Base-by-base conservation (phyloP, 1,140 invertebrate species). In the Sinonovacula constricta region DNA sequence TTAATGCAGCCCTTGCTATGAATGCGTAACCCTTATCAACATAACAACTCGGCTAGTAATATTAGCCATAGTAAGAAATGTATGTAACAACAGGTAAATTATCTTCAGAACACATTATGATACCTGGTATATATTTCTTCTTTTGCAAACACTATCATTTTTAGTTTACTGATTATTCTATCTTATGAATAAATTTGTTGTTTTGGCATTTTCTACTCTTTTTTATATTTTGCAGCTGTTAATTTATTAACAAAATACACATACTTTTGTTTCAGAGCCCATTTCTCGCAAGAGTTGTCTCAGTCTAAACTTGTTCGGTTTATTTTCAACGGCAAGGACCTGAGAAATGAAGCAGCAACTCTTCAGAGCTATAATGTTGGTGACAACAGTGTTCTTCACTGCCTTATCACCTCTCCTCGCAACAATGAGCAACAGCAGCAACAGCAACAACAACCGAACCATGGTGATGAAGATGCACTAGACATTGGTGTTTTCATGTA, bases 341-440 rank as follows among this genome's bases (percentile, higher is more conserved):
- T 98, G 24, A 93, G 94, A 74, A 93, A 94, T 79, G 96, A 97
- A 79, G 92, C 91, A 63, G 92, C 94, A 76, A 96, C 95, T 10
- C 90, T 98, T 51, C 92, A 95, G 76, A 93, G 93, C 28, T 95
- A 94, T 91, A 95, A 96, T 22, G 92, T 98, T 39, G 95, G 94
- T 87, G 94, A 97, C 89, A 95, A 96, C 85, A 96, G 95, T 89
- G 96, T 97, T 3, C 94, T 98, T 26, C 96, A 97, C 89, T 97
- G 96, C 90, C 92, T 97, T 28, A 94, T 97, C 62, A 86, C 86
- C 14, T 83, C 84, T 39, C 65, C 54, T 24, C 81, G 65, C 80
- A 18, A 51, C 86, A 28, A 45, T 22, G 62, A 76, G 34, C 56
- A 74, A 24, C 69, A 45, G 10, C 62, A 34, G 12, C 22, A 28